Evolutionary conservation across 1,140 invertebrate species (phyloP).

Genomic region (Drosophila teissieri): DNA sequence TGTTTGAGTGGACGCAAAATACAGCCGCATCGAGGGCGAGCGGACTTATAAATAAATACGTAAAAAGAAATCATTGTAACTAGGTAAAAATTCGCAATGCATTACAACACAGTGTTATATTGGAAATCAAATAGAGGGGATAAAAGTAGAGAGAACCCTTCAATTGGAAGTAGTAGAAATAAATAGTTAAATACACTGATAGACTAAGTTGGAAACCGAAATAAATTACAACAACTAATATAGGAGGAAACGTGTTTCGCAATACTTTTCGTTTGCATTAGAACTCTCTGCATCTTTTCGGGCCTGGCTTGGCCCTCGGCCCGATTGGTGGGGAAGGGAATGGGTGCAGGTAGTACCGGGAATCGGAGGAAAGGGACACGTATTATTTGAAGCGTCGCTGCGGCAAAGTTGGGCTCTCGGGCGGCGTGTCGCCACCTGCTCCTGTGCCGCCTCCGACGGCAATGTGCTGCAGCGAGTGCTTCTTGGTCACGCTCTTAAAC

Average conservation of each 20-base stretch:
- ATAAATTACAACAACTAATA: conserved; percentile 71
- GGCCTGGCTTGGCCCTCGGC: conserved; percentile 31
- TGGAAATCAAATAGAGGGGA: conserved; percentile 26
- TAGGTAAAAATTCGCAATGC: conserved; percentile 50
- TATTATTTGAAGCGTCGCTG: conserved; percentile 79
- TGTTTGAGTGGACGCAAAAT: conserved; percentile 70
- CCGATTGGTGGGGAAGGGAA: conserved; percentile 45
- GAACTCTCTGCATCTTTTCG: conserved; percentile 49
- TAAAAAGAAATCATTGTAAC: conserved; percentile 32
- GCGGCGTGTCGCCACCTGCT: conserved; percentile 80
- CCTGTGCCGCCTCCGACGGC: conserved; percentile 54
- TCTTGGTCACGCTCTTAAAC: conserved; percentile 85
- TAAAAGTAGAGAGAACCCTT: conserved; percentile 32
- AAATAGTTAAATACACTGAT: conserved; percentile 66
- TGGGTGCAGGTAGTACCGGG: conserved; percentile 59
- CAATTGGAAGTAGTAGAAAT: conserved; percentile 41
- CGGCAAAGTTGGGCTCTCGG: conserved; percentile 85
- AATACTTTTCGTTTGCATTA: conserved; percentile 72
- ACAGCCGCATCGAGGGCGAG: conserved; percentile 39
- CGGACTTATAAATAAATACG: conserved; percentile 47
- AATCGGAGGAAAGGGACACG: conserved; percentile 36
- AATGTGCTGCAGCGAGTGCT: conserved; percentile 79
- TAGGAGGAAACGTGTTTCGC: conserved; percentile 64
- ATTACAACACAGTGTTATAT: conserved; percentile 37
- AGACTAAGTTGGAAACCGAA: conserved; percentile 60